phyloP scores from a whole-genome alignment of 2,888 invertebrate genomes.

The Papilio protenor region DNA sequence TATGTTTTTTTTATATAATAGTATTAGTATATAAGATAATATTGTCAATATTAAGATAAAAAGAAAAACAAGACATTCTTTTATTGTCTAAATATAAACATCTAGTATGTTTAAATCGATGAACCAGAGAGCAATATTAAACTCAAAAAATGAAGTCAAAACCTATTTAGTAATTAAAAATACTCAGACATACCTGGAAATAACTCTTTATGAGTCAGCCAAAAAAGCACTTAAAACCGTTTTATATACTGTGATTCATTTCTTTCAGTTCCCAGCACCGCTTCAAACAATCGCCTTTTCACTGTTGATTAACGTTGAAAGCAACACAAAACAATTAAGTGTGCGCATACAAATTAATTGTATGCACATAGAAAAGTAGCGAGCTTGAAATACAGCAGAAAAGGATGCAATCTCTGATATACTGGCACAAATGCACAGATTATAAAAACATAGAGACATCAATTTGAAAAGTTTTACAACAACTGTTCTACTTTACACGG shows the following conservation, averaged over 20 bases:
- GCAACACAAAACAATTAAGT: conserved; percentile 11
- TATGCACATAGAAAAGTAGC: conserved; percentile 32
- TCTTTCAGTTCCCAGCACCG: background rate
- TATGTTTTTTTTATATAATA: no score
- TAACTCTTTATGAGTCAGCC: no score
- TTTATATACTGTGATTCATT: background rate
- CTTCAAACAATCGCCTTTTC: background rate
- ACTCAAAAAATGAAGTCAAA: no score
- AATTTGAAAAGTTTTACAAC: background rate
- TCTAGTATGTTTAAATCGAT: no score
- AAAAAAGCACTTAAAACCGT: no score
- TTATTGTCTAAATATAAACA: no score
- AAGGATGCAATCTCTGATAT: background rate
- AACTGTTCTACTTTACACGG: background rate
- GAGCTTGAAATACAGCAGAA: conserved; percentile 15
- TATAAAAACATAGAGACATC: background rate
- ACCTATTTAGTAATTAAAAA: no score
- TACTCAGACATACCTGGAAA: no score
- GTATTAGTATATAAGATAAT: no score
- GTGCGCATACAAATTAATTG: conserved; percentile 29
- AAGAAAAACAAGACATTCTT: no score
- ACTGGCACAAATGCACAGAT: background rate
- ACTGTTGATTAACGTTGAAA: conserved; percentile 10
- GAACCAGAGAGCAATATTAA: no score
- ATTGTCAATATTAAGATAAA: no score